Base-by-base conservation (phyloP, 2,888 invertebrate species). In the Anorthoa munda region DNA sequence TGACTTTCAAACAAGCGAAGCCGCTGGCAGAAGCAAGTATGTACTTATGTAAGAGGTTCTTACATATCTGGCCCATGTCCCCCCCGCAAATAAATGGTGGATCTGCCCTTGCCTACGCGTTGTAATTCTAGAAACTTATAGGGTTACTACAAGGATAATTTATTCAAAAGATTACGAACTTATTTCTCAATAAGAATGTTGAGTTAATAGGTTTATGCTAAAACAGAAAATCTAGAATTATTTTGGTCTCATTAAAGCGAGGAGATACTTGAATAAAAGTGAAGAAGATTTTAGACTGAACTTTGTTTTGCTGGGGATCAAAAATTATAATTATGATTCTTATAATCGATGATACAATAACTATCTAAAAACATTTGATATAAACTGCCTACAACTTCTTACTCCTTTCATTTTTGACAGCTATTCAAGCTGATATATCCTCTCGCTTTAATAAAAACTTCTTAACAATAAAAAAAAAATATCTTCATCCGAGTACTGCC, bases 191-290 rank as follows among this genome's bases (percentile, higher is more conserved):
- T 61, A 67, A 65, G 66, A 72, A 76, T 72, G 46, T 68, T 51
- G 56, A 56, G 45, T 55, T 21, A 65, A 51, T 56, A 65, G 12
- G 39, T 66, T n/a, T 58, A 55, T 66, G 31, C 26, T 60, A 55
- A 70, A 75, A 64, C 21, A 64, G 1, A 53, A 72, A 72, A 68
- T 17, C 39, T 81, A 63, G 17, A 66, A 18, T 23, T 67, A 53
- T 46, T 56, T 65, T 72, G 46, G 66, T 82, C 66, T 81, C 79
- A 82, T 82, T 82, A 81, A 82, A 82, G 82, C 82, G 66, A 75
- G 45, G 31, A 81, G 66, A 65, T 56, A 56, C 23, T 48, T 45
- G 31, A 31, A 31, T 46, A 31, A 59, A 48, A 15, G 0, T 26
- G 18, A 21, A 50, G 12, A 51, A n/a, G 21, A 13, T 46, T 46